Base-by-base conservation (phyloP, 1,140 invertebrate genomes). In the Drosophila bifasciata region DNA sequence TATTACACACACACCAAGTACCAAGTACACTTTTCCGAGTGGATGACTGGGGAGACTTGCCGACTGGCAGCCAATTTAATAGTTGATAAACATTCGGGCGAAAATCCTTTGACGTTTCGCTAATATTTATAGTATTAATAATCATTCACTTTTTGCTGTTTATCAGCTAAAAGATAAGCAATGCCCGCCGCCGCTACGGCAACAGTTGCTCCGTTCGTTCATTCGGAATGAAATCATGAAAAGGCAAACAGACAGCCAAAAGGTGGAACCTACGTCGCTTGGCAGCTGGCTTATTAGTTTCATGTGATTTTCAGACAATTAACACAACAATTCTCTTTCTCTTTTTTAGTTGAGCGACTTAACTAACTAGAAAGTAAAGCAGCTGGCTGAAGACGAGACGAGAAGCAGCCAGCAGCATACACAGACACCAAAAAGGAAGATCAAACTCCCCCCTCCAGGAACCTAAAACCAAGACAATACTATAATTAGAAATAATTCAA, bases 41-140 rank as follows among this genome's bases (percentile, higher is more conserved):
- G 46, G 16, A 11, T 16, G 53, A 41, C 50, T 56, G 62, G 56
- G 56, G 45, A 9, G 9, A 21, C 40, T 52, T 66, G 32, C 61
- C 21, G 28, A 40, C 62, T 68, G 19, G 19, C 19, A 3, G 48
- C 41, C 39, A 66, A 66, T 79, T 61, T 50, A 51, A 44, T 61
- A 76, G 60, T 62, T 86, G 77, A 85, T 86, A 86, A 73, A 81
- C 76, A 39, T 67, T 59, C 48, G 32, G 41, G 44, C 68, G 56
- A 64, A 84, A 85, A 81, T 80, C 83, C 81, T 86, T 86, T 85
- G 81, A 85, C 81, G 73, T 68, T 76, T 76, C 9, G 61, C 68
- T 51, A 75, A 88, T 86, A 86, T 86, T 86, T 86, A 85, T 85
- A 85, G 77, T 85, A 86, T 85, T 85, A 77, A 86, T 86, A 85